Percentiles rank a stretch among this genome's conserved stretches.
Evolutionary conservation across 1,140 invertebrate genomes (phyloP).

Genomic region (Leucophenga varia): DNA sequence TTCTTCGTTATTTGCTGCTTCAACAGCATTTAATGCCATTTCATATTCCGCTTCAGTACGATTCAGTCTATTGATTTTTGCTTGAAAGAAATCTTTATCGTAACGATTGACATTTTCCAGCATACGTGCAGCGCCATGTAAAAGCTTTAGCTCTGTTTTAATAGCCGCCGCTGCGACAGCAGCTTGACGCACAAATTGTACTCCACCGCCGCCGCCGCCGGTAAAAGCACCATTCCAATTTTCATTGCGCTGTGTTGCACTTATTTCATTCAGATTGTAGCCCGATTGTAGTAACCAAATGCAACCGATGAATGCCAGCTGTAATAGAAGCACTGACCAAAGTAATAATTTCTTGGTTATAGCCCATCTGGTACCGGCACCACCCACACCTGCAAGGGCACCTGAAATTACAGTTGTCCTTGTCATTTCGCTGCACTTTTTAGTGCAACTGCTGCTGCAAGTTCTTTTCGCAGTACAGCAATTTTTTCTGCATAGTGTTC

Average conservation of each 20-base stretch:
- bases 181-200: slow-evolving; percentile 4
- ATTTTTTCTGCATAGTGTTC: too few species aligned
- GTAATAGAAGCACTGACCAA: slow-evolving; percentile 42
- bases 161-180: background rate
- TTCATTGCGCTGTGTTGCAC: background rate
- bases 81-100: slow-evolving; percentile 34
- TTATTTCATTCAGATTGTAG: slow-evolving; percentile 18
- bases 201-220: background rate
- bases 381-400: slow-evolving; percentile 5
- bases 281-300: slow-evolving; percentile 41
- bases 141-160: slow-evolving; percentile 2
- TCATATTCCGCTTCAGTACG: slow-evolving; percentile 25
- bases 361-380: slow-evolving; percentile 17
- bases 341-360: slow-evolving; percentile 43
- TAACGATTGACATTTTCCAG: slow-evolving; percentile 38
- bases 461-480: too few species aligned
- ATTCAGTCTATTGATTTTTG: slow-evolving; percentile 33
- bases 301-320: slow-evolving; percentile 41
- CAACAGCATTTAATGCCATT: slow-evolving; percentile 24
- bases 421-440: too few species aligned
- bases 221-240: background rate
- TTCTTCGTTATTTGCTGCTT: slow-evolving; percentile 58
- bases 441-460: too few species aligned
- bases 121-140: slow-evolving; percentile 11
- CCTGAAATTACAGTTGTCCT: too few species aligned